A percentile compares a stretch with the other conserved stretches of the same genome.
Conservation (phyloP, 2,797 vertebrate species). For the Amphiprion clarkii region DNA sequence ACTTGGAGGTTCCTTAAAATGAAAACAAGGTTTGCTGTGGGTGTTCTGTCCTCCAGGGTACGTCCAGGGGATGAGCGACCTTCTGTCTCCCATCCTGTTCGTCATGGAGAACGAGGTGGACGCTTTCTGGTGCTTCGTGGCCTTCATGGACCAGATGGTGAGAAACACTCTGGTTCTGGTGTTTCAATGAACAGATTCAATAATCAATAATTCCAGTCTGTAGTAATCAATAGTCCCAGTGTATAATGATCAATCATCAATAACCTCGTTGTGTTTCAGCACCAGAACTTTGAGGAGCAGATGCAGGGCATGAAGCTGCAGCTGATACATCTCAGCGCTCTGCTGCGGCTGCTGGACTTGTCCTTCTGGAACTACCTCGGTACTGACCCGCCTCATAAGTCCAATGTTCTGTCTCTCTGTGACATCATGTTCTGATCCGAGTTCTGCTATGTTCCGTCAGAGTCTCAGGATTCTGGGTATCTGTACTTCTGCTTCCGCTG, state of each 20-base stretch:
- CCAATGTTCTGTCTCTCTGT: too few relatives aligned
- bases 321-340: constrained; percentile 93
- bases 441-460: constrained; percentile 74
- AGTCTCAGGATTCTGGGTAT: constrained; percentile 97
- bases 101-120: constrained; percentile 98
- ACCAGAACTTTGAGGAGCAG: constrained; percentile 98
- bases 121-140: constrained; percentile 97
- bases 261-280: constrained; percentile 78
- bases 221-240: too few relatives aligned
- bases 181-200: too few relatives aligned
- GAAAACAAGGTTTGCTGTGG: too few relatives aligned
- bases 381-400: not conserved
- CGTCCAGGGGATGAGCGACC: constrained; percentile 97
- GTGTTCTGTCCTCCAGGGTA: constrained; percentile 85
- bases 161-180: constrained; percentile 25
- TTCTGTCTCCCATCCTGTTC: constrained; percentile 94
- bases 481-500: constrained; percentile 99
- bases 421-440: too few relatives aligned
- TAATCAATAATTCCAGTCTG: too few relatives aligned
- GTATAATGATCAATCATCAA: too few relatives aligned
- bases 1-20: too few relatives aligned
- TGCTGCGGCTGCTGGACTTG: constrained; percentile 93
- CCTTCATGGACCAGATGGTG: constrained; percentile 98
- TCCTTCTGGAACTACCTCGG: constrained; percentile 98
- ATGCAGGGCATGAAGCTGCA: constrained; percentile 99